Evolutionary conservation across 2,797 vertebrate species (phyloP).

Genomic region (Xiphorhynchus erythropygius): DNA sequence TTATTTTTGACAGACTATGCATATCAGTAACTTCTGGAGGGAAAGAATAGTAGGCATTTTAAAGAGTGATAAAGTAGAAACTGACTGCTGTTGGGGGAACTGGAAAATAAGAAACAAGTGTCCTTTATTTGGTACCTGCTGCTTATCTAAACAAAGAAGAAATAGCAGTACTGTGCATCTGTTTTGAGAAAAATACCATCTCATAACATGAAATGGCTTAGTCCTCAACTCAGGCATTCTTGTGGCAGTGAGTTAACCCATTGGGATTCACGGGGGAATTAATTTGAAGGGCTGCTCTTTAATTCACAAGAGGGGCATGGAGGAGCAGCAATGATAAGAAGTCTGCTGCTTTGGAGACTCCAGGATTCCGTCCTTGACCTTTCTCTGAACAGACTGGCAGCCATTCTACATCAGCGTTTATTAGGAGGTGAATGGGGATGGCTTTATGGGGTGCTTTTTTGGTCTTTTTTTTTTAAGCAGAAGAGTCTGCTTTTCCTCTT

Average conservation of each 20-base stretch:
- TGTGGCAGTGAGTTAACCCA: background rate
- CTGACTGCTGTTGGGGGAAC: background rate
- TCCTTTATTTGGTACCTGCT: conserved; percentile 43
- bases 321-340: background rate
- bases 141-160: conserved; percentile 10
- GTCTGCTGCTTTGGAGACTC: background rate
- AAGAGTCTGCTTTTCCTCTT: background rate
- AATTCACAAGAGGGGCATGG: background rate
- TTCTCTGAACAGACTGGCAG: conserved; percentile 31
- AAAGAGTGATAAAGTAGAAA: background rate
- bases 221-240: conserved; percentile 18
- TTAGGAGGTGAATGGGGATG: background rate
- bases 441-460: background rate
- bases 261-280: background rate
- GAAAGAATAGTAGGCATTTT: background rate
- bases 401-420: background rate
- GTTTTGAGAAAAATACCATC: conserved; percentile 26
- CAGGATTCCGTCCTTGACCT: background rate
- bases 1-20: background rate
- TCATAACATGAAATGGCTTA: conserved; percentile 10
- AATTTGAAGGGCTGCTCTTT: background rate
- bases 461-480: background rate
- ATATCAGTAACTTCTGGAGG: background rate
- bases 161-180: background rate
- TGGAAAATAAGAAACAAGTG: background rate